phyloP scores from a whole-genome alignment of 2,888 invertebrate species.

The Muschampia staudingeri region DNA sequence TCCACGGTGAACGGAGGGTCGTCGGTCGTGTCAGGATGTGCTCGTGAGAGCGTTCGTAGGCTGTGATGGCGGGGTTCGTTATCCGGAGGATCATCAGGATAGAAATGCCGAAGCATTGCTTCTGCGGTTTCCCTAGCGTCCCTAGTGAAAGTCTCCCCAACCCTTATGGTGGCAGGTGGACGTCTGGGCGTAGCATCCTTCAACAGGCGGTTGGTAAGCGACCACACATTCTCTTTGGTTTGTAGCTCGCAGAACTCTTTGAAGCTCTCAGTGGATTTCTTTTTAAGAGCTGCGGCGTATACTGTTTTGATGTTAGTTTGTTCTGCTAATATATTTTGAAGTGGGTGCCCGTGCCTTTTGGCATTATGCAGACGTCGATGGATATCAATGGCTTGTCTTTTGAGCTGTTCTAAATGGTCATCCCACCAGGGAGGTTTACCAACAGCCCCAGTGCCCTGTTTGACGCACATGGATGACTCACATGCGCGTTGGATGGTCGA shows the following conservation, averaged over 20 bases:
- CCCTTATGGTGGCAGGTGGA: conserved; percentile 43
- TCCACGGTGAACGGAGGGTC: conserved; percentile 42
- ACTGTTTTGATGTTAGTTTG: neutral
- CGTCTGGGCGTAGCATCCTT: conserved; percentile 34
- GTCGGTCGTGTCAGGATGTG: neutral
- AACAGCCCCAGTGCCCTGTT: neutral
- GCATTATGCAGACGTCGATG: neutral
- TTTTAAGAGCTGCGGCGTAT: neutral
- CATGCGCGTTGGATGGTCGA: neutral
- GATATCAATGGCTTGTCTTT: conserved; percentile 15
- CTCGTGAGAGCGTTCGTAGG: neutral
- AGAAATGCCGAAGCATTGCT: conserved; percentile 55
- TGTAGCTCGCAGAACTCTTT: conserved; percentile 50
- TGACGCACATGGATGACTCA: conserved; percentile 1
- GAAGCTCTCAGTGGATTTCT: conserved; percentile 47
- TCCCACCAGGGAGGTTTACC: conserved; percentile 20
- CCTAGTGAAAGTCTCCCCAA: conserved; percentile 39
- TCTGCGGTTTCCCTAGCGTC: conserved; percentile 38
- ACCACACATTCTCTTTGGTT: conserved; percentile 62
- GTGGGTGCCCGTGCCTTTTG: neutral
- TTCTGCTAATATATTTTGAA: neutral
- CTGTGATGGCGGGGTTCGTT: neutral
- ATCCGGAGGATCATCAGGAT: conserved; percentile 54
- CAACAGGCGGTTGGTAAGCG: conserved; percentile 55
- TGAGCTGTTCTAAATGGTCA: neutral